Percentiles rank a stretch among this genome's conserved stretches.
Evolutionary conservation across 1,140 invertebrate genomes (phyloP).

Genomic region (Apolygus lucorum): DNA sequence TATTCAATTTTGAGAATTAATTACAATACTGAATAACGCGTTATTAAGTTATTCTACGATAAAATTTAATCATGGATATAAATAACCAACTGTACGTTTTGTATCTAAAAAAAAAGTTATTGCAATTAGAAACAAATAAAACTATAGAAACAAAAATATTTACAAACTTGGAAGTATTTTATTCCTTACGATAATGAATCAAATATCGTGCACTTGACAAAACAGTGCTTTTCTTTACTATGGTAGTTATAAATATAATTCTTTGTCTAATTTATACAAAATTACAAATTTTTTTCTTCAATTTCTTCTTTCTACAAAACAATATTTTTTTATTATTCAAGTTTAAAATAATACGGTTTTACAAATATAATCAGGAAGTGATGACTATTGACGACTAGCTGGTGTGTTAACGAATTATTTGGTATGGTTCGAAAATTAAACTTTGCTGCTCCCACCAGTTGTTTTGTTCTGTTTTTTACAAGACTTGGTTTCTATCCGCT

Average conservation of each 20-base stretch:
- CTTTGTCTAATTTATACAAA: background rate
- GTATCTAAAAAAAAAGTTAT: too few relatives aligned
- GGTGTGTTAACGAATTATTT: conserved; percentile 1
- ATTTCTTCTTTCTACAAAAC: background rate
- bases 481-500: conserved; percentile 47
- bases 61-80: too few relatives aligned
- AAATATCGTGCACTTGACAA: too few relatives aligned
- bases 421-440: background rate
- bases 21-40: too few relatives aligned
- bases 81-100: too few relatives aligned
- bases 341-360: background rate
- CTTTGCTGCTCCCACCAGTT: conserved; percentile 2
- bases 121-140: too few relatives aligned
- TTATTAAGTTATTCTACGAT: too few relatives aligned
- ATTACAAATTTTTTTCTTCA: background rate
- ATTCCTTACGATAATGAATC: too few relatives aligned
- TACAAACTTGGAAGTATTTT: too few relatives aligned
- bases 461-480: conserved; percentile 39
- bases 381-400: conserved; percentile 10
- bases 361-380: background rate
- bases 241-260: background rate
- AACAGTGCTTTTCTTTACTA: background rate
- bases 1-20: too few relatives aligned
- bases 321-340: background rate
- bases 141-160: too few relatives aligned